Percentiles rank a stretch among this genome's conserved stretches.
Evolutionary conservation across 1,140 invertebrate genomes (phyloP).

Genomic region (Trypoxylus dichotomus): DNA sequence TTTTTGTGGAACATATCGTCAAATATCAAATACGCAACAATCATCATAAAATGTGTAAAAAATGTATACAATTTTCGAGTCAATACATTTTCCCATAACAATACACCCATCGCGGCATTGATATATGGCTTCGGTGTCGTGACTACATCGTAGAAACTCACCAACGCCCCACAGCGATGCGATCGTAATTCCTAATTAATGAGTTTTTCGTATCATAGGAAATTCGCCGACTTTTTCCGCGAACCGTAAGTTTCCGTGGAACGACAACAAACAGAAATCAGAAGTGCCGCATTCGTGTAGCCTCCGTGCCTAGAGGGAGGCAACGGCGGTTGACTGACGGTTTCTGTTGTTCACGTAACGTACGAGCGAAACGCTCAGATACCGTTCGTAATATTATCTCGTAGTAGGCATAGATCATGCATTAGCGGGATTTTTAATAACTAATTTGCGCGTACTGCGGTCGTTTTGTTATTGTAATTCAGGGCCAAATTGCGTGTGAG

Average conservation of each 20-base stretch:
- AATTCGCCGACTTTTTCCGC: slow-evolving; percentile 18
- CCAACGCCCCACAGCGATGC: background rate
- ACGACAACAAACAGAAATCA: background rate
- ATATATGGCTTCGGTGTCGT: slow-evolving; percentile 4
- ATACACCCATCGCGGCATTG: background rate
- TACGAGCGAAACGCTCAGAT: too few relatives aligned
- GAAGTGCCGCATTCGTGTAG: background rate
- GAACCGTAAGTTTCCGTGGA: background rate
- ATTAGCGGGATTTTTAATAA: too few relatives aligned
- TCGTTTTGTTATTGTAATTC: too few relatives aligned
- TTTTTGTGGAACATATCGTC: too few relatives aligned
- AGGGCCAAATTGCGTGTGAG: too few relatives aligned
- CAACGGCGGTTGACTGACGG: too few relatives aligned
- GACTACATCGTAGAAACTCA: background rate
- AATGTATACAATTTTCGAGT: background rate
- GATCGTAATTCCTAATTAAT: slow-evolving; percentile 23
- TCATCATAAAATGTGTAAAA: background rate
- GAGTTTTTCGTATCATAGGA: slow-evolving; percentile 20
- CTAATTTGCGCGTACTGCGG: too few relatives aligned
- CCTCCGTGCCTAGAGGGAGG: too few relatives aligned
- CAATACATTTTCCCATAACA: background rate
- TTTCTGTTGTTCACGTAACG: too few relatives aligned
- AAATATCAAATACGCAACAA: background rate
- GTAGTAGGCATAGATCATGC: too few relatives aligned
- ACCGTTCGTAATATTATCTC: too few relatives aligned